Base-by-base conservation (phyloP, 2,888 invertebrate species). In the Prosapia bicincta region DNA sequence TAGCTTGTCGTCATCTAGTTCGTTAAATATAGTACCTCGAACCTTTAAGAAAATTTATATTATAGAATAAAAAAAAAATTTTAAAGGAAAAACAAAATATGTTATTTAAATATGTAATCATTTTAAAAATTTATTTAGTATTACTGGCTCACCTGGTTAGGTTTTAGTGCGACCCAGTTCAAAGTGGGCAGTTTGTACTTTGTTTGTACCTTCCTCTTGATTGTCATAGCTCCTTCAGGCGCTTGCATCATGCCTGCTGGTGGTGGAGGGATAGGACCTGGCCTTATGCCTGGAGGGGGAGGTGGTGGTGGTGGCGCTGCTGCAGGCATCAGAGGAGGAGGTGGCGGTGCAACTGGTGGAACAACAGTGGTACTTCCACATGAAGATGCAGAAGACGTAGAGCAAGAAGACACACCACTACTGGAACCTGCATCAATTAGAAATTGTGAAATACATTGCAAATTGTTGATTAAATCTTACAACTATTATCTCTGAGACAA, bases 141-240 rank as follows among this genome's bases (percentile, higher is more conserved):
- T n/a, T n/a, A n/a, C n/a, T n/a, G n/a, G 78, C 84, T 82, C 76
- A 90, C 94, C 89, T 98, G 97, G 84, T 96, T 96, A 1, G 99
- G 99, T 84, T 99, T 99, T 81, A 99, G 88, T 24, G 98, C 97
- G 79, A 98, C 93, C 99, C 99, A 99, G 86, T 99, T 99, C 74
- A 99, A 88, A 73, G 98, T 97, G 0, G 99, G 99, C 83, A 99
- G 88, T 85, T 97, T 97, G 85, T 96, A 96, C 86, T 98, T 98
- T 38, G 99, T 98, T 85, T 97, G 96, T 79, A 98, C 94, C 85
- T 97, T 97, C 84, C 96, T 89, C 87, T 99, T 99, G 83, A 99
- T 98, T 72, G 98, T 97, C 95, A 99, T 96, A 32, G 93, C 93
- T 81, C 93, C 94, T 26, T 93, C 93, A 24, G 92, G 93, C 25